Evolutionary conservation across 1,140 invertebrate species (phyloP), one percentile per base, ranked within the genome.

Genomic region (Drosophila kepulauana): DNA sequence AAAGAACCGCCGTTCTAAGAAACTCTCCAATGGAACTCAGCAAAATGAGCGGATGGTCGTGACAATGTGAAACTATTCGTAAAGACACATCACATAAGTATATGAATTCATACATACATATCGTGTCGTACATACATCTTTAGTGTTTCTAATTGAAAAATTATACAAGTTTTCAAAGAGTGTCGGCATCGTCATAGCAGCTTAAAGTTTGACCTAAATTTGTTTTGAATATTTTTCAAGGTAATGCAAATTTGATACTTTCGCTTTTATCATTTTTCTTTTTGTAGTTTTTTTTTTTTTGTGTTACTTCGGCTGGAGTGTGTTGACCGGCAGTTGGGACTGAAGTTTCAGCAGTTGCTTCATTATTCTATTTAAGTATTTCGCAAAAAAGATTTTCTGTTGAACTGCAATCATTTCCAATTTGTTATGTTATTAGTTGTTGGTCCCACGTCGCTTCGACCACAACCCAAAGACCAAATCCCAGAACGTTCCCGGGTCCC

Each of bases 191-290:
- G 63, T 48, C 61, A 58, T 64, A 73, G 38, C 59, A 57, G 73
- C 73, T 75, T 63, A 46, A 62, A 65, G 78, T 75, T 88, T 88
- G 78, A 88, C 84, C 84, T 64, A 88, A 87, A 88, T 87, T 87
- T 64, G 33, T 59, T 25, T 49, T 69, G 84, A 73, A 69, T 71
- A 70, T 72, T 80, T 75, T 84, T 87, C 84, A 87, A 87, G 84
- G 84, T 69, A 81, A 80, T 78, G 77, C 77, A 75, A 87, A 88
- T 88, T 78, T 88, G 84, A 87, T 87, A 87, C 84, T 87, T 87
- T 87, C 84, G 65, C 57, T 87, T 78, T 78, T 75, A 16, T 48
- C 33, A 81, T 62, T 61, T 57, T 46, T 43, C 65, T 61, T 70
- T 65, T 63, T 70, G 28, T 35, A 15, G 11, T 54, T 59, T 68